Conservation (phyloP, 2,113 vertebrate genomes). For the Bagarius yarrelli region DNA sequence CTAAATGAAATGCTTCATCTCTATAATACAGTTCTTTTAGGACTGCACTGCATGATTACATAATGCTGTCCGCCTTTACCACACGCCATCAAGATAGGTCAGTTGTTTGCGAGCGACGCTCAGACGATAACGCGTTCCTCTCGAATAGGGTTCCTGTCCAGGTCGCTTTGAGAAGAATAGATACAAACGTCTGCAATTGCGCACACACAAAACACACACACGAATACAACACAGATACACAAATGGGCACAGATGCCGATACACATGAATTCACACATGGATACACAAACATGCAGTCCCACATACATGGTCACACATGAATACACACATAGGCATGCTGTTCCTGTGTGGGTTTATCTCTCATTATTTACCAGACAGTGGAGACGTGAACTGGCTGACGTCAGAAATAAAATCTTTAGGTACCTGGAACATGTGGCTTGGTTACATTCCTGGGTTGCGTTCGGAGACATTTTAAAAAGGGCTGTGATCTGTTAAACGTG, state of each 20-base stretch:
- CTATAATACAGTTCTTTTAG: too few species aligned
- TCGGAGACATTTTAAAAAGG: not conserved
- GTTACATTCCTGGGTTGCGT: not conserved
- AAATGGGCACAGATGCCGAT: too few species aligned
- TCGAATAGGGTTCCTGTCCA: not conserved
- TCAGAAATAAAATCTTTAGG: not conserved
- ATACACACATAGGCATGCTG: too few species aligned
- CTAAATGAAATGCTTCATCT: not conserved
- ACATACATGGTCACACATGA: too few species aligned
- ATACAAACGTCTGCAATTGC: too few species aligned
- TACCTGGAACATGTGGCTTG: conserved; percentile 6
- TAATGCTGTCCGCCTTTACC: not conserved
- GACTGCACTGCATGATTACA: too few species aligned
- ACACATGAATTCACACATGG: too few species aligned
- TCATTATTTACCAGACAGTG: not conserved
- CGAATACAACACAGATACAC: too few species aligned
- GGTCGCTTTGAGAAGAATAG: not conserved
- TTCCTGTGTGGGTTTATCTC: not conserved
- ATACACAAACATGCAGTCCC: too few species aligned
- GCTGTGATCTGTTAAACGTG: not conserved
- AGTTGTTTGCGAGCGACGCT: not conserved
- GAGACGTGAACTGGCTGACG: not conserved
- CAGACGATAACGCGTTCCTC: not conserved
- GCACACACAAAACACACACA: too few species aligned
- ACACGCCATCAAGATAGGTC: too few species aligned